Base-by-base conservation (phyloP, 2,888 invertebrate genomes). In the Petrolisthes cinctipes region DNA sequence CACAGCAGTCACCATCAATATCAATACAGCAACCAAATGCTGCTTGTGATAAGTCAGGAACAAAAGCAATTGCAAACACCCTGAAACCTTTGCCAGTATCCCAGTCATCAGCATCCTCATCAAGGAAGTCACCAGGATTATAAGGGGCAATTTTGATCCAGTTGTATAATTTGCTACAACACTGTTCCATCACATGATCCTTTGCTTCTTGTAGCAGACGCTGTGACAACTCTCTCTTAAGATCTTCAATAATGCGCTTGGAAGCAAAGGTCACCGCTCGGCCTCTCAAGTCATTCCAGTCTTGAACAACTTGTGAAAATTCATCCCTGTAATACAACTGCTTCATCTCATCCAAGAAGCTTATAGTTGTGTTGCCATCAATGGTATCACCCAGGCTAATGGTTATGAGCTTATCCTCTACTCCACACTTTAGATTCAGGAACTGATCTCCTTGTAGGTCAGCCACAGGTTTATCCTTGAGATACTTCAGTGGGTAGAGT, bases 61-160 rank as follows among this genome's bases (percentile, higher is more conserved):
- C 96, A 92, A 96, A 99, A 9, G 97, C 96, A 37, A 99, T 93
- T 1, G 97, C 97, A 94, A 99, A 95, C 0, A 98, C 96, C 71
- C 97, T 94, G 5, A 97, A 94, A 56, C 98, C 98, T 86, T 96
- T 96, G 17, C 95, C 94, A 0, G 96, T 95, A 91, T 97, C 97
- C 97, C 97, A 97, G 90, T 98, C 98, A 86, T 98, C 97, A 86
- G 97, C 97, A 85, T 97, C 97, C 90, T 97, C 97, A 86, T 97
- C 97, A 0, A 95, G 94, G 88, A 95, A 95, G 90, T 95, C 94
- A 0, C 95, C 94, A 0, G 95, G 94, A 90, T 94, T 95, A 92
- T 97, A 98, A 0, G 98, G 98, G 0, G 97, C 96, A n/a, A 95
- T 94, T 93, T 96, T 97, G 76, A 99, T 94, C 97, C 97, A 98